These are phyloP conservation scores for Argya squamiceps DNA, from an alignment of 2,797 vertebrate species.

Conservation along the genomic window DNA sequence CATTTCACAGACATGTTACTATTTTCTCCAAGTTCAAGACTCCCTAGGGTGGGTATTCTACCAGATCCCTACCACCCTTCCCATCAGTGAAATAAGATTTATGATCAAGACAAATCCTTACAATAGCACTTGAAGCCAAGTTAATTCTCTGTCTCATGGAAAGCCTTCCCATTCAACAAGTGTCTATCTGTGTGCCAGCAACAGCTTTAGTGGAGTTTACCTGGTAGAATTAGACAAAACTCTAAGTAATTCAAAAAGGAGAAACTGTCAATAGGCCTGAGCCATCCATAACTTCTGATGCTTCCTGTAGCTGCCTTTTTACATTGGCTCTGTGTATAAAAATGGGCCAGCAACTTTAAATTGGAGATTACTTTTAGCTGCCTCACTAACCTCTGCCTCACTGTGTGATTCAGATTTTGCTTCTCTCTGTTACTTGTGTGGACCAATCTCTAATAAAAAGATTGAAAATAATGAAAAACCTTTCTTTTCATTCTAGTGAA, in stretches of 20 bases:
- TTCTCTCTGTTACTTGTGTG: not conserved
- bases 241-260: not conserved
- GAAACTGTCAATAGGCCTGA: not conserved
- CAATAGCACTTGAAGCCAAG: not conserved
- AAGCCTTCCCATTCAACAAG: not conserved
- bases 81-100: not conserved
- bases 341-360: not conserved
- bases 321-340: not conserved
- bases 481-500: not conserved
- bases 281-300: not conserved
- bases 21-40: not conserved
- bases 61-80: not conserved
- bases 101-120: not conserved
- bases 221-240: not conserved
- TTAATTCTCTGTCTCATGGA: not conserved
- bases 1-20: not conserved
- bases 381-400: not conserved
- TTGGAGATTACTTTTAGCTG: not conserved
- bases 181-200: rapidly evolving
- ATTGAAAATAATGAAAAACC: not conserved
- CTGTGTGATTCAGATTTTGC: not conserved
- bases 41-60: not conserved
- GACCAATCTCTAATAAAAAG: not conserved
- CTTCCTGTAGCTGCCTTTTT: not conserved
- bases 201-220: not conserved